These are phyloP conservation scores for Poecilobothrus nobilitatus DNA, from an alignment of 2,888 invertebrate genomes.

Conservation along the genomic window DNA sequence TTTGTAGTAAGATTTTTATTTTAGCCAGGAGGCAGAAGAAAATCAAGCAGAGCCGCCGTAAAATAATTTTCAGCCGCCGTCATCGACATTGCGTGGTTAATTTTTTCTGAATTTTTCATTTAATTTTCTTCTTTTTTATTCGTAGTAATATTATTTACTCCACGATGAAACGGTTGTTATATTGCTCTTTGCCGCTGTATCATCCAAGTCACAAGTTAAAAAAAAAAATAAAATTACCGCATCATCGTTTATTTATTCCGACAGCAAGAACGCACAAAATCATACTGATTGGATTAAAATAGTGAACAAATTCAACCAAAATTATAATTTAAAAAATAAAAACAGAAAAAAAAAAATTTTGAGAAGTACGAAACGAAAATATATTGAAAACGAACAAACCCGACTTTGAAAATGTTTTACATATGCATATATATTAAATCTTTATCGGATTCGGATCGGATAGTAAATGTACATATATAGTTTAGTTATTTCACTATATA, in stretches of 20 bases:
- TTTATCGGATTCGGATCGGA: too few species aligned
- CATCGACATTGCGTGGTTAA: background rate
- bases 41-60: background rate
- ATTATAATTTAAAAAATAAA: background rate
- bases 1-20: background rate
- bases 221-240: slow-evolving; percentile 10
- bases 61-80: background rate
- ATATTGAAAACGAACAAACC: too few species aligned
- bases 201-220: background rate
- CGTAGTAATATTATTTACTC: background rate
- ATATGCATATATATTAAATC: too few species aligned
- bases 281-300: slow-evolving; percentile 18
- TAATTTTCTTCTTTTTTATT: background rate
- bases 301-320: background rate
- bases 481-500: too few species aligned
- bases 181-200: background rate
- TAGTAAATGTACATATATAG: too few species aligned
- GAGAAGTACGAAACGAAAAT: too few species aligned
- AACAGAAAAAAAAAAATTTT: background rate
- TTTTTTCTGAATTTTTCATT: background rate
- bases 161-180: background rate
- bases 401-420: too few species aligned
- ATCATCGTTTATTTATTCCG: slow-evolving; percentile 16
- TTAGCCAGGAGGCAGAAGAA: background rate
- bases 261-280: slow-evolving; percentile 22